Conservation (phyloP, 2,888 invertebrate genomes). For the Epistrophe grossulariae region DNA sequence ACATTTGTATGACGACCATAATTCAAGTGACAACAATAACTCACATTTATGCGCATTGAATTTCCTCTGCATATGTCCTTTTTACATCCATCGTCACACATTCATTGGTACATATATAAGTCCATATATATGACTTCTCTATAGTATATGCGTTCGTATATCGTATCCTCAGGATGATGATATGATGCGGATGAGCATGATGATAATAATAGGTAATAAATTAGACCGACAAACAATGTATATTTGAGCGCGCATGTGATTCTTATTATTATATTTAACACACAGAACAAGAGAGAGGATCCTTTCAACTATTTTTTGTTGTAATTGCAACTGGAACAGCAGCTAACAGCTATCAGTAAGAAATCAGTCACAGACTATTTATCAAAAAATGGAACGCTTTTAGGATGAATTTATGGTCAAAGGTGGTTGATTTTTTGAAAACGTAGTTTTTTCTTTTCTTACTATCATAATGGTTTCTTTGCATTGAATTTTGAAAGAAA, state of each 20-base stretch:
- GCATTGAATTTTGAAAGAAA: no score
- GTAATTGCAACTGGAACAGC: background rate
- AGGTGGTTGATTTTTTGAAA: background rate
- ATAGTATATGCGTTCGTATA: background rate
- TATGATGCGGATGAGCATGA: slow-evolving; percentile 71
- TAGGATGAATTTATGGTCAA: background rate
- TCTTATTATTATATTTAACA: slow-evolving; percentile 44
- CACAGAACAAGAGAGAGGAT: background rate
- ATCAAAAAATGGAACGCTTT: slow-evolving; percentile 50
- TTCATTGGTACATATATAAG: background rate
- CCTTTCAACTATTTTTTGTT: background rate
- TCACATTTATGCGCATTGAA: slow-evolving; percentile 75
- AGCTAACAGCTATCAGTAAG: slow-evolving; percentile 38
- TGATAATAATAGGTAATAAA: slow-evolving; percentile 73
- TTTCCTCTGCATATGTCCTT: slow-evolving; percentile 74
- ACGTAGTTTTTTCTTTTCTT: no score
- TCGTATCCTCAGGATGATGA: slow-evolving; percentile 62
- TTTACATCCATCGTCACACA: slow-evolving; percentile 54
- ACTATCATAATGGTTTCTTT: no score
- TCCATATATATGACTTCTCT: background rate
- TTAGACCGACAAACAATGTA: slow-evolving; percentile 70
- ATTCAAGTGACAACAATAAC: slow-evolving; percentile 75
- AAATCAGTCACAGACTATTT: slow-evolving; percentile 72
- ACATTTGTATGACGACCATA: slow-evolving; percentile 75
- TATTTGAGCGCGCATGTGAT: slow-evolving; percentile 46